Evolutionary conservation across 2,113 vertebrate genomes (phyloP), one percentile per base, ranked within the genome.

Genomic region (Ctenodactylus gundi): DNA sequence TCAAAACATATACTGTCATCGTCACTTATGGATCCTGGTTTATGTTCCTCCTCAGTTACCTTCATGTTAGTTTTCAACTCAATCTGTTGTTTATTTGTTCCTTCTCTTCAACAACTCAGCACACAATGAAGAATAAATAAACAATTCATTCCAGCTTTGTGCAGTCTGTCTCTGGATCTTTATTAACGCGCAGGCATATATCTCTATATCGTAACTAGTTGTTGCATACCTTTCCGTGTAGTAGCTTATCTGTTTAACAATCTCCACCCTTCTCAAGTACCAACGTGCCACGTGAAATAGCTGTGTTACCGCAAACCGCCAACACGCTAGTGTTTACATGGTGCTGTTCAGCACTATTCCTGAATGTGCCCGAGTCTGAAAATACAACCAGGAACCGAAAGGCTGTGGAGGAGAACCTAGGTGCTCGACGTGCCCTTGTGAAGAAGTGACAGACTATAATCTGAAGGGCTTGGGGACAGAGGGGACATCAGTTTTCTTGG

Each of bases 141-240:
- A 87, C 21, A 84, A 78, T 90, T 85, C 80, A 88, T 72, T 76
- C 27, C 80, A 91, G 11, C 60, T 58, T 60, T 95, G 25, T 90
- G 81, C 34, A 92, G 90, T 80, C 76, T 92, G 90, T 90, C 88
- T 95, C 62, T 57, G 72, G 55, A 76, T 81, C 51, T 87, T 95
- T 72, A 94, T 64, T 91, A 70, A 72, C 17, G 7, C 41, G 11
- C 62, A 93, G 62, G 27, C 21, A 39, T 5, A 64, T 31, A 60
- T 73, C 31, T 85, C 53, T 67, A 15, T 51, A 55, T 18, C 90
- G 41, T 75, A 93, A 91, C 85, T 76, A 90, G 36, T 49, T 76
- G 12, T 55, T 82, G 23, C 62, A 23, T 62, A 70, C 80, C 31
- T 81, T 60, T 60, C 68, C 70, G 23, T 57, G 29, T 75, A 85